These are phyloP conservation scores for Manis pentadactyla DNA, from an alignment of 2,797 vertebrate genomes.

Conservation along the genomic window DNA sequence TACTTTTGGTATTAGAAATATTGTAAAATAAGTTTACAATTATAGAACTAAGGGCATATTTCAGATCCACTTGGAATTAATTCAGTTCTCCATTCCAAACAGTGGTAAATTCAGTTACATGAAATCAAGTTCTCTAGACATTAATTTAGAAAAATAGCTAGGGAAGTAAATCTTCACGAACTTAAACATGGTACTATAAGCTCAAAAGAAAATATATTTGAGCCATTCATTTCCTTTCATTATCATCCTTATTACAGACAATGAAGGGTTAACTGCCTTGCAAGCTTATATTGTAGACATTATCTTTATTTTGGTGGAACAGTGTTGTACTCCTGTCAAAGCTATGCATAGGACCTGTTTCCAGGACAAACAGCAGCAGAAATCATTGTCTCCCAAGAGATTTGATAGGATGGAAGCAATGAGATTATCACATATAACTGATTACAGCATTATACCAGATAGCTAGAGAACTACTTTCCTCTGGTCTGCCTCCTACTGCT, in stretches of 20 bases:
- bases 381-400: neutral
- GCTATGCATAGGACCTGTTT: neutral
- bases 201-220: neutral
- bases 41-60: neutral
- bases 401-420: neutral
- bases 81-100: neutral
- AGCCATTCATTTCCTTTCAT: neutral
- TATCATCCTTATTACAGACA: neutral
- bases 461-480: neutral
- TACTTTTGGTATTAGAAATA: neutral
- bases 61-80: neutral
- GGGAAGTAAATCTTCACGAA: neutral
- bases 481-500: neutral
- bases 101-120: neutral
- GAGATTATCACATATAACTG: neutral
- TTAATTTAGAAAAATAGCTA: constrained; percentile 21
- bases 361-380: neutral
- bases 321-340: neutral
- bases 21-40: neutral
- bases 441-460: neutral
- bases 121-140: neutral
- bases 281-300: neutral
- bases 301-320: neutral
- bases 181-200: neutral
- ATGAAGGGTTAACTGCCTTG: neutral